Evolutionary conservation across 2,113 vertebrate genomes (phyloP), one percentile per base, ranked within the genome.

Genomic region (Grallaria varia): DNA sequence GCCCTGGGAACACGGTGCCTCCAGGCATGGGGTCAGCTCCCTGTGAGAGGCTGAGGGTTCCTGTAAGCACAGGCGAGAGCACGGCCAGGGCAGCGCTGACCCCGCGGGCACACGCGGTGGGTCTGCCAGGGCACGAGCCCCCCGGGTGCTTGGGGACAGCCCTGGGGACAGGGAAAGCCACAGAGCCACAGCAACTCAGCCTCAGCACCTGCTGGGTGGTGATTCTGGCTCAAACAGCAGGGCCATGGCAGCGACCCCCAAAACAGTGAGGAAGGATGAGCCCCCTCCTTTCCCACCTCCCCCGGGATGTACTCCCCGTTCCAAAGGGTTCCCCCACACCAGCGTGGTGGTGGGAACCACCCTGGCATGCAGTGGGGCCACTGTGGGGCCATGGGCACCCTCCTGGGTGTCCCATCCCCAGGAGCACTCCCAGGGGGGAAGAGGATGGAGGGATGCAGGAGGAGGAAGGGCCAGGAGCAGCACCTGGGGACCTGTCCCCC

Each of bases 111-210:
- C 7, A 17, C 50, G 53, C 18, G 78, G 49, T 1, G 49, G 53
- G 4, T 31, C 33, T n/a, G n/a, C n/a, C n/a, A n/a, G n/a, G n/a
- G 5, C 39, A 1, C 0, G 33, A 85, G n/a, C 19, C 17, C 24
- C 40, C 25, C 5, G 0, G 44, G 73, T 56, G 25, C n/a, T 22
- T 6, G 23, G 1, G 0, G 0, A 0, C 0, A 22, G 30, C 2
- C 4, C 8, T 9, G 64, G 50, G 30, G 37, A 23, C 2, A 5
- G 64, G 33, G 17, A 50, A 8, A 59, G 45, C 7, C 74, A n/a
- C 4, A 0, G 6, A 78, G 20, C 14, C 2, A 3, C 24, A 17
- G 58, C 52, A 12, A 5, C 59, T 64, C 49, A 27, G 72, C 58
- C 39, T 30, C 58, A 2, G 10, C 42, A 10, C 12, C 19, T 1